A percentile compares a stretch with the other conserved stretches of the same genome.
phyloP scores from a whole-genome alignment of 2,797 vertebrate genomes.

The Harpagifer antarcticus region DNA sequence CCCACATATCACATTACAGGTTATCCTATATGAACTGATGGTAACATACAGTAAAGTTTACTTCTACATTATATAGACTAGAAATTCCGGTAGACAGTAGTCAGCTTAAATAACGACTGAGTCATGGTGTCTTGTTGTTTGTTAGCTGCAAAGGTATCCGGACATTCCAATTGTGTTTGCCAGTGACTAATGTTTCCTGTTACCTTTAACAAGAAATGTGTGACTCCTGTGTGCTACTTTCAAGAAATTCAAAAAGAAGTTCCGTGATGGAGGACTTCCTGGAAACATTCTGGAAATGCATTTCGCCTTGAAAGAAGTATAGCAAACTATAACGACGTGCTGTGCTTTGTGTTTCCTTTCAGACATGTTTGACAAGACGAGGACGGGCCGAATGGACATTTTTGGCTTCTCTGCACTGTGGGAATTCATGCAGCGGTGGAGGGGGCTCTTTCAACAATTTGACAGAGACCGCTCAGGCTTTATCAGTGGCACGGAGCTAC shows the following conservation, averaged over 20 bases:
- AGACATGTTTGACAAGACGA: constrained; percentile 97
- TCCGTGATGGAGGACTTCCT: neutral
- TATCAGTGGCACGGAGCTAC: constrained; percentile 90
- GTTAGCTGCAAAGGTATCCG: constrained; percentile 19
- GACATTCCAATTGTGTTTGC: constrained; percentile 47
- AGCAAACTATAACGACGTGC: neutral
- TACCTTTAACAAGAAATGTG: constrained; percentile 27
- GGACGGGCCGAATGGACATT: constrained; percentile 90
- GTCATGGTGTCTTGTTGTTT: constrained; percentile 20
- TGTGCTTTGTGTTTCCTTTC: constrained; percentile 24
- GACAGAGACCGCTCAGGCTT: constrained; percentile 92
- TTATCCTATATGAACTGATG: no score
- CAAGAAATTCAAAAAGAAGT: neutral
- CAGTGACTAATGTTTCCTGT: constrained; percentile 47
- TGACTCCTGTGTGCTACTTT: constrained; percentile 29
- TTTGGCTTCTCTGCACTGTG: constrained; percentile 93
- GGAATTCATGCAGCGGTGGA: constrained; percentile 94
- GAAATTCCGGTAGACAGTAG: constrained; percentile 7
- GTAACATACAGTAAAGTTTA: no score
- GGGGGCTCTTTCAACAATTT: constrained; percentile 92
- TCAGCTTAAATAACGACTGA: constrained; percentile 20
- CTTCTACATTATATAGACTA: neutral
- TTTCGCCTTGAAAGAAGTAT: neutral
- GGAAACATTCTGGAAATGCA: neutral
- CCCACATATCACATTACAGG: no score